phyloP scores from a whole-genome alignment of 2,113 vertebrate genomes.

The Ciconia maguari region DNA sequence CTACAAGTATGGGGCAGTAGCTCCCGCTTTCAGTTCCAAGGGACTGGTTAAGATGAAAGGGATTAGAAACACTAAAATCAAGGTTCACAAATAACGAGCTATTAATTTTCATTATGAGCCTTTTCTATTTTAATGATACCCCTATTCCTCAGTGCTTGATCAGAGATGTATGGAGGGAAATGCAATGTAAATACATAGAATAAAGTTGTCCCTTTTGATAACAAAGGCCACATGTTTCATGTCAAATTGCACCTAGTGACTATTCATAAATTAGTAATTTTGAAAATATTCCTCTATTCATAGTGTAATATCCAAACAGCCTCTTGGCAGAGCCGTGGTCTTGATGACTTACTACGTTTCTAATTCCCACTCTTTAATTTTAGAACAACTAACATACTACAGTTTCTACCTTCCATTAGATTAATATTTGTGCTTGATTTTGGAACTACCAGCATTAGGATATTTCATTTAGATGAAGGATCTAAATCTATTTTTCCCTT shows the following conservation, averaged over 20 bases:
- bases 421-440: conserved; percentile 19
- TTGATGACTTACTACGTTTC: not conserved
- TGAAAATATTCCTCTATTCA: not conserved
- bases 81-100: not conserved
- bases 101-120: not conserved
- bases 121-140: not conserved
- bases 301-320: not conserved
- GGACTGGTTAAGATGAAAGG: not conserved
- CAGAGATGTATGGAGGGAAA: not conserved
- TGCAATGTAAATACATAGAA: not conserved
- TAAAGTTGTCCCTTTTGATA: not conserved
- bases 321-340: not conserved
- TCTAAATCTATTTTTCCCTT: conserved; percentile 14
- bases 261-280: not conserved
- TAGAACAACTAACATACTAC: not conserved
- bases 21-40: not conserved
- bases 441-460: not conserved
- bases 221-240: not conserved
- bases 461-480: conserved; percentile 21
- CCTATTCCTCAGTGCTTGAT: not conserved
- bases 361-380: not conserved
- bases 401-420: not conserved
- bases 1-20: not conserved
- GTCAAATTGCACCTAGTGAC: not conserved
- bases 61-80: not conserved